Percentiles rank a stretch among this genome's conserved stretches.
These are phyloP conservation scores for Hippocampus kuda DNA, from an alignment of 2,797 vertebrate species.

Conservation along the genomic window DNA sequence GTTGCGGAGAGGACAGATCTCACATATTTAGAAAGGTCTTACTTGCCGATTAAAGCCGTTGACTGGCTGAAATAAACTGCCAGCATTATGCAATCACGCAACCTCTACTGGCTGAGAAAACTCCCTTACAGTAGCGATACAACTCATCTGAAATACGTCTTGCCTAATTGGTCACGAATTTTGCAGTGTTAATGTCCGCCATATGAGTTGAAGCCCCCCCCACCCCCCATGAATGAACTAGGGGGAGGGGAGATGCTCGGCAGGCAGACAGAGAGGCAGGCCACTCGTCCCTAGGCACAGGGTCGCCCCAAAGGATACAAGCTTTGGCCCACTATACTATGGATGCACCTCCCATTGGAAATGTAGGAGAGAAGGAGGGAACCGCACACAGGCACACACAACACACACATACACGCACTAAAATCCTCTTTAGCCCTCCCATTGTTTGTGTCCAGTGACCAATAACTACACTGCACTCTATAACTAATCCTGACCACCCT, in stretches of 20 bases:
- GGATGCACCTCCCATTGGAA: conserved; percentile 36
- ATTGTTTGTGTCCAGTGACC: conserved; percentile 70
- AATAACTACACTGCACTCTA: conserved; percentile 64
- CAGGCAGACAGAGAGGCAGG: conserved; percentile 39
- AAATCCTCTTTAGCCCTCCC: conserved; percentile 68
- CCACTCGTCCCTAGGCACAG: conserved; percentile 60
- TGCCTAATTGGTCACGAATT: conserved; percentile 27
- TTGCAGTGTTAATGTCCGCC: conserved; percentile 22
- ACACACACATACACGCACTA: conserved; percentile 27
- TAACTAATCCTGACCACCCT: conserved; percentile 60
- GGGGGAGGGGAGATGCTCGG: conserved; percentile 40
- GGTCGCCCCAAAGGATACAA: conserved; percentile 42
- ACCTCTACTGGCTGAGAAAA: conserved; percentile 6
- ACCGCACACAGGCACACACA: neutral
- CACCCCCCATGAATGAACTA: conserved; percentile 8
- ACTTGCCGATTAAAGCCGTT: conserved; percentile 28
- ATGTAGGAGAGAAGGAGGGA: conserved; percentile 42
- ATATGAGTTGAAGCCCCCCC: conserved; percentile 52
- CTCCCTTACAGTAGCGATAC: conserved; percentile 7
- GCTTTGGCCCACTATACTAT: conserved; percentile 38
- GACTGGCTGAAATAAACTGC: conserved; percentile 24
- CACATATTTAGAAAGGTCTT: conserved; percentile 39
- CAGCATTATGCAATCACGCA: conserved; percentile 21
- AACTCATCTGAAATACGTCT: conserved; percentile 8
- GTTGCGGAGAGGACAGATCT: conserved; percentile 11